These are phyloP conservation scores for Ochropleura leucogaster DNA, from an alignment of 2,888 invertebrate species.

Conservation along the genomic window DNA sequence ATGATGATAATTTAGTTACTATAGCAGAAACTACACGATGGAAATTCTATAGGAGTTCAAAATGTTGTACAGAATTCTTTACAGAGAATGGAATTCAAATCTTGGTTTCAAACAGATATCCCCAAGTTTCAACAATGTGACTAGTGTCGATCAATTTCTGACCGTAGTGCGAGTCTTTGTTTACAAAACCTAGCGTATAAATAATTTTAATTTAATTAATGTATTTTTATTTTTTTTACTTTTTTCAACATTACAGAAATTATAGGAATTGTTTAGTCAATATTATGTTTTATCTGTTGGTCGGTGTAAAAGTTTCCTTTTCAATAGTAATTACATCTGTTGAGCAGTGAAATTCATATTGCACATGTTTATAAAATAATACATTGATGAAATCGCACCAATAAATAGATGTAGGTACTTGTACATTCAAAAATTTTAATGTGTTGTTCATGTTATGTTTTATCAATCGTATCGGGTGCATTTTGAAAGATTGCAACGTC, in stretches of 20 bases:
- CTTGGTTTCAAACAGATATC: background rate
- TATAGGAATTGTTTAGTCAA: conserved; percentile 23
- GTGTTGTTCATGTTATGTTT: background rate
- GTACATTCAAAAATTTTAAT: background rate
- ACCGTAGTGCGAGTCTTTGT: conserved; percentile 20
- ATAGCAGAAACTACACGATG: background rate
- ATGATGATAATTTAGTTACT: background rate
- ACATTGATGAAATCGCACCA: conserved; percentile 20
- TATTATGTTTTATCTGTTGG: conserved; percentile 15
- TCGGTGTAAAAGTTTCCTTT: conserved; percentile 6
- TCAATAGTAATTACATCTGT: background rate
- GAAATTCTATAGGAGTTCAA: no score
- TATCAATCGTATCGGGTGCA: background rate
- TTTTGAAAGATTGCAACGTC: background rate
- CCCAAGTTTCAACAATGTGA: background rate
- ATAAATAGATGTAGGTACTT: background rate
- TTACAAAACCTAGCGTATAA: conserved; percentile 6
- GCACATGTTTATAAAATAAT: background rate
- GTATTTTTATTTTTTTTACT: conserved; percentile 45
- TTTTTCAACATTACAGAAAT: background rate
- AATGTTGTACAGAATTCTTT: no score
- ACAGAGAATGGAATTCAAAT: background rate
- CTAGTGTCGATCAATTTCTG: background rate
- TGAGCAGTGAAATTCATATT: conserved; percentile 3
- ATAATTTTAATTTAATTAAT: conserved; percentile 27